These are phyloP conservation scores for Clupea harengus DNA, from an alignment of 2,113 vertebrate species.

Conservation along the genomic window DNA sequence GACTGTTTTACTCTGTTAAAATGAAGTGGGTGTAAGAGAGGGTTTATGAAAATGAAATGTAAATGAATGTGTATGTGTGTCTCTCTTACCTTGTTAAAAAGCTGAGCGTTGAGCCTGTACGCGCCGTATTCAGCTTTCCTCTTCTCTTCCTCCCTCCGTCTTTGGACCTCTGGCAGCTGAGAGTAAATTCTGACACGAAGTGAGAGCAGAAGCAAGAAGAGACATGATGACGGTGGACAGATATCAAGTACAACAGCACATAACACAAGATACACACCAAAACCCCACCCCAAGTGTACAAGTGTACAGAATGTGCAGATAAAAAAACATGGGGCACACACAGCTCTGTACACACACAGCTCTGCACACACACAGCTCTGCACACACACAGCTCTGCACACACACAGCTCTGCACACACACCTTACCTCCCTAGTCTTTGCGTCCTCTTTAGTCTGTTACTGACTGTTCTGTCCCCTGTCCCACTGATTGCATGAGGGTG, in stretches of 20 bases:
- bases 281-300: neutral
- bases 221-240: neutral
- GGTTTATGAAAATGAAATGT: neutral
- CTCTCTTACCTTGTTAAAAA: conserved; percentile 80
- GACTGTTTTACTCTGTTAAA: neutral
- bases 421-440: conserved; percentile 30
- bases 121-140: conserved; percentile 76
- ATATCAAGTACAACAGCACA: neutral
- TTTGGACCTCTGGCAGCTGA: conserved; percentile 85
- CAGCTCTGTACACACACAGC: neutral
- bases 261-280: neutral
- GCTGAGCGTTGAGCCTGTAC: conserved; percentile 81
- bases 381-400: too few species aligned
- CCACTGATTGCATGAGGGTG: conserved; percentile 30
- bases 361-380: neutral
- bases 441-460: conserved; percentile 21
- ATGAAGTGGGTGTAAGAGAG: too few species aligned
- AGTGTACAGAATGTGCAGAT: neutral
- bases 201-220: neutral
- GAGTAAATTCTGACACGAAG: conserved; percentile 80
- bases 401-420: too few species aligned
- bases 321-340: neutral
- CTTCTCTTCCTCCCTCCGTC: conserved; percentile 79
- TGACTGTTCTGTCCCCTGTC: conserved; percentile 23
- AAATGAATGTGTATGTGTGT: neutral